Conservation (phyloP, 2,113 vertebrate genomes). For the Scopus umbretta region DNA sequence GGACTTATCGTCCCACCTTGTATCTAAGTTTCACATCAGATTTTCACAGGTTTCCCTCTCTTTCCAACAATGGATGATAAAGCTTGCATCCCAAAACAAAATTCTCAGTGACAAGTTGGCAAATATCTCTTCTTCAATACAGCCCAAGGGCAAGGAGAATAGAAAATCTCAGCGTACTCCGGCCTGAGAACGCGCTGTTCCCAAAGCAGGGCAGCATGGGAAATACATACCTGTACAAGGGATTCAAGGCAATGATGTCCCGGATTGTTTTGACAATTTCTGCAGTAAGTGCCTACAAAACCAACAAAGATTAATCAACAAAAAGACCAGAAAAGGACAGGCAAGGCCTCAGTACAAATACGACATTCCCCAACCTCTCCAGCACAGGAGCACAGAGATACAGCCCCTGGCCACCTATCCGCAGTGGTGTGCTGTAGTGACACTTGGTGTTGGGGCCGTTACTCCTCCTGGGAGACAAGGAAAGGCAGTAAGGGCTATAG, state of each 20-base stretch:
- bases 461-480: background rate
- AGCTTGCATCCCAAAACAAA: background rate
- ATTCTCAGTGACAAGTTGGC: background rate
- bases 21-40: background rate
- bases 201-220: background rate
- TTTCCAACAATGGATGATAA: background rate
- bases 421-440: no score
- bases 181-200: background rate
- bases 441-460: background rate
- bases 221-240: slow-evolving; percentile 86
- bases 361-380: background rate
- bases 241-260: slow-evolving; percentile 97
- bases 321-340: background rate
- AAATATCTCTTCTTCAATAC: background rate
- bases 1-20: rapidly evolving
- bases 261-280: slow-evolving; percentile 99
- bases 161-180: background rate
- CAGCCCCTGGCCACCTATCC: background rate
- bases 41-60: no score
- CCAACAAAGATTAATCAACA: background rate
- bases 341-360: background rate
- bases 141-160: background rate
- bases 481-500: background rate
- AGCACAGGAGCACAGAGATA: background rate
- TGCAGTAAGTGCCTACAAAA: slow-evolving; percentile 87